Base-by-base conservation (phyloP, 2,888 invertebrate species). In the Drosophila silvestris region DNA sequence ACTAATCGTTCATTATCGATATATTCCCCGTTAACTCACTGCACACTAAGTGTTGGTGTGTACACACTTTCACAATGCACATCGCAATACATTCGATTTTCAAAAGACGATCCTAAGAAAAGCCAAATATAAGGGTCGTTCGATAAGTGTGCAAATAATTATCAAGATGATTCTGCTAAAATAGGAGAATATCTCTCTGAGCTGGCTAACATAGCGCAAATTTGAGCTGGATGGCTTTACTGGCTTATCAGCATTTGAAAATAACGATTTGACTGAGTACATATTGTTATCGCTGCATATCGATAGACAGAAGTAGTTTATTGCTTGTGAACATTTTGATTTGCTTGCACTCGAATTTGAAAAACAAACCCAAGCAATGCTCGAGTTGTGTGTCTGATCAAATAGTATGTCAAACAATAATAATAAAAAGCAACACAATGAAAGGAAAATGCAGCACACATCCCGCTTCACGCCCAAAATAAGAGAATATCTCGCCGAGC, bases 381-480 rank as follows among this genome's bases (percentile, higher is more conserved):
- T 33, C 19, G 53, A 64, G 35, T 32, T 22, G 35, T 33, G 30
- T 39, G 52, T 19, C 12, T 26, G 58, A 50, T 44, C 41, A 5
- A 5, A 33, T 30, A 39, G 5, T n/a, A 82, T 81, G 80, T 72
- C 72, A 16, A 79, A n/a, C n/a, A 61, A 67, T 28, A 74, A 35
- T 44, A 66, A 32, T 10, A 44, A 58, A 63, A 80, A 53, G 30
- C 63, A 57, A 22, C 56, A 51, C 30, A n/a, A 77, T 71, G 78
- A 68, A 10, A 44, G n/a, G 12, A 74, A 67, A 60, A 3, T 50
- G 14, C 41, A 64, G 39, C 61, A 56, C 2, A 65, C 70, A 9
- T 77, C 85, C 30, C 85, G 85, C 19, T 44, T 89, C 19, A 90
- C 90, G 19, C 73, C 85, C 2, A 88, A 75, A 58, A 81, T 85